Base-by-base conservation (phyloP, 1,140 invertebrate genomes). In the Ostrea edulis region DNA sequence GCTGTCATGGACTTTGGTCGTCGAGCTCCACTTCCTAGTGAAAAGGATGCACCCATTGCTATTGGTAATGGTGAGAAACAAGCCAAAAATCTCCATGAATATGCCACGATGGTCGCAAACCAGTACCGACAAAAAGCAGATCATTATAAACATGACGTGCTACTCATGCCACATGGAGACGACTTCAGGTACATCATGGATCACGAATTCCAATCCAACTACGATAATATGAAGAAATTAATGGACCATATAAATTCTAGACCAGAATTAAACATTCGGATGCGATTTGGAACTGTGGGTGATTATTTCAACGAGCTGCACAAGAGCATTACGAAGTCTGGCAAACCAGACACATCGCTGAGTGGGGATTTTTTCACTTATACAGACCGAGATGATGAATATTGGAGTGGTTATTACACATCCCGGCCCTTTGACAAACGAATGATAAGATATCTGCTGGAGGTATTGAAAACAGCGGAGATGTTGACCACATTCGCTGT, bases 121-220 rank as follows among this genome's bases (percentile, higher is more conserved):
- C 99, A 99, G 93, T 99, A 99, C 96, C 96, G 98, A n/a, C 99
- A 99, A 94, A 99, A 99, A 94, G 97, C 98, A 0, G 97, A 98
- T 93, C 95, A 99, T 4, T 99, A 97, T 94, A 97, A 97, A 87
- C 98, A 97, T 0, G 98, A 99, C 93, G 97, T 97, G 2, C 92
- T 99, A 0, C 93, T 99, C 9, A 96, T 98, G 88, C 98, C 98
- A 0, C 95, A 99, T 0, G 99, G 99, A 0, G 99, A 99, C 95
- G 99, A 99, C 95, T 99, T 99, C 95, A 96, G 99, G 0, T 99
- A 97, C 94, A 97, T 98, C 88, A 97, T 97, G 91, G 94, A 96
- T 8, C 96, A 96, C n/a, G 99, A 99, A 95, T 99, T 98, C 98
- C 97, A 99, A 93, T 96, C 97, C 54, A 98, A 99, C 93, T 98